phyloP scores from a whole-genome alignment of 1,140 invertebrate genomes.

The Drosophila willistoni region DNA sequence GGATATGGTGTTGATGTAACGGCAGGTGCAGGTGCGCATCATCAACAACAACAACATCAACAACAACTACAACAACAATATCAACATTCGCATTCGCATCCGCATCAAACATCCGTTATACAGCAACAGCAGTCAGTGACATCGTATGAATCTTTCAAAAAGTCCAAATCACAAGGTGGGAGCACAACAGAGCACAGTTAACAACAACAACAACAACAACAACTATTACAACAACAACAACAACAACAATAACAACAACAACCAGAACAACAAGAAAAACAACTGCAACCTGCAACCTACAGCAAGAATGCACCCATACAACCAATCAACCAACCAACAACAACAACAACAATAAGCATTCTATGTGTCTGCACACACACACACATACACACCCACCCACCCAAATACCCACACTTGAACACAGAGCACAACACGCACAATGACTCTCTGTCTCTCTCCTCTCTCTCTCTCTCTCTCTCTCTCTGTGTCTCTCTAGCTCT shows the following conservation, averaged over 20 bases:
- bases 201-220: conserved; percentile 41
- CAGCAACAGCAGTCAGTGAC: conserved; percentile 77
- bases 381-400: conserved; percentile 4
- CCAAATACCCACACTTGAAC: conserved; percentile 22
- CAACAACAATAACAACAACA: conserved; percentile 35
- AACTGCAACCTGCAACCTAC: conserved; percentile 30
- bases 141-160: conserved; percentile 84
- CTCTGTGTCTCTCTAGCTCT: conserved; percentile 19
- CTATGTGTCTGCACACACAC: conserved; percentile 27
- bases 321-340: conserved; percentile 11
- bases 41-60: conserved; percentile 28
- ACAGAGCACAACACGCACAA: conserved; percentile 34
- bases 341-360: conserved; percentile 24
- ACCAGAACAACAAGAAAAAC: conserved; percentile 38
- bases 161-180: conserved; percentile 94
- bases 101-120: conserved; percentile 75
- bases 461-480: background rate
- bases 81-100: conserved; percentile 60
- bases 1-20: conserved; percentile 28
- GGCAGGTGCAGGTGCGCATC: conserved; percentile 76
- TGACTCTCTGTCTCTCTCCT: conserved; percentile 14
- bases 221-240: conserved; percentile 25
- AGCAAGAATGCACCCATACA: conserved; percentile 31
- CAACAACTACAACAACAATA: conserved; percentile 52
- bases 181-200: conserved; percentile 84